phyloP scores from a whole-genome alignment of 2,113 vertebrate species.

The Lates calcarifer region DNA sequence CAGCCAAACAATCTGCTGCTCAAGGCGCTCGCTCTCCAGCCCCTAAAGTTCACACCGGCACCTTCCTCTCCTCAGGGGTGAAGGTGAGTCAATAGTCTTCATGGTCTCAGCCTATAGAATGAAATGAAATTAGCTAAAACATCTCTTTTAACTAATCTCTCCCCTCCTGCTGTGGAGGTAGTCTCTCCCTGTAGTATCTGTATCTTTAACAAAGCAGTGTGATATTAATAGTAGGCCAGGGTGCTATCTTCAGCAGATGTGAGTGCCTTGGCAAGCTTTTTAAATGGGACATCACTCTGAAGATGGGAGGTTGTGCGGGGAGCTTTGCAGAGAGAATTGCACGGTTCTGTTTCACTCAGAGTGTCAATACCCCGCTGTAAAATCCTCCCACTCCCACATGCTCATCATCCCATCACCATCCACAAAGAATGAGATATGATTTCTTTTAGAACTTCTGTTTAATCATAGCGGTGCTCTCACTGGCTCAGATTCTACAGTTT shows the following conservation, averaged over 20 bases:
- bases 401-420: slow-evolving; percentile 29
- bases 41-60: slow-evolving; percentile 92
- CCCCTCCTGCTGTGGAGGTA: slow-evolving; percentile 4
- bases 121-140: not conserved
- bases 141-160: slow-evolving; percentile 13
- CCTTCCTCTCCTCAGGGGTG: slow-evolving; percentile 91
- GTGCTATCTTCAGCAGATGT: slow-evolving; percentile 75
- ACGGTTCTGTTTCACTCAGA: slow-evolving; percentile 44
- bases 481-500: slow-evolving; percentile 22
- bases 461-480: not conserved
- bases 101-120: not conserved
- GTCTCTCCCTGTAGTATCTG: slow-evolving; percentile 29
- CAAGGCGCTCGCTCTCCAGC: slow-evolving; percentile 92
- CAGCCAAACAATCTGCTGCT: slow-evolving; percentile 88
- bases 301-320: slow-evolving; percentile 25
- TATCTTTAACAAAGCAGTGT: slow-evolving; percentile 55
- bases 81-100: slow-evolving; percentile 87
- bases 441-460: slow-evolving; percentile 32
- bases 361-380: slow-evolving; percentile 50
- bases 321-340: slow-evolving; percentile 58
- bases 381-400: slow-evolving; percentile 37
- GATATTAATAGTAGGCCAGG: slow-evolving; percentile 70
- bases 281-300: slow-evolving; percentile 76
- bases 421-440: slow-evolving; percentile 16
- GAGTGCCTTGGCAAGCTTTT: slow-evolving; percentile 69